Percentiles rank a stretch among this genome's conserved stretches.
Conservation (phyloP, 1,140 invertebrate genomes). For the Brachionus manjavacas region DNA sequence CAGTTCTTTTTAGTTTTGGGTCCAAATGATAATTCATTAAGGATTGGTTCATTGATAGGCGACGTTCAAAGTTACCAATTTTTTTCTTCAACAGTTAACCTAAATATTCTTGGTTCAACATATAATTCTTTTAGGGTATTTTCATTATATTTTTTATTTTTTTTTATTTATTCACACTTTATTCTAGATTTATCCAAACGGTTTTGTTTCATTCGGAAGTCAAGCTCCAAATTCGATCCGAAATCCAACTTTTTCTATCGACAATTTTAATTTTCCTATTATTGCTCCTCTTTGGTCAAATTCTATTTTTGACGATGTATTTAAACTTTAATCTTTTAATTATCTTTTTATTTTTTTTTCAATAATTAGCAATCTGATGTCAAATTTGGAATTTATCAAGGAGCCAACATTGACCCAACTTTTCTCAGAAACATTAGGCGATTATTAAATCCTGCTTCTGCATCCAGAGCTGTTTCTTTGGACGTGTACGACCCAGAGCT, state of each 20-base stretch:
- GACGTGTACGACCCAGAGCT: background rate
- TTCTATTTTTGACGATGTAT: background rate
- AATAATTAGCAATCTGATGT: constrained; percentile 2
- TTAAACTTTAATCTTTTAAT: background rate
- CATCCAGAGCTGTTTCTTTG: background rate
- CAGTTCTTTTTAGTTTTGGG: background rate
- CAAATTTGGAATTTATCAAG: background rate
- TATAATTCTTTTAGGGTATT: background rate
- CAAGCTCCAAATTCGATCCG: background rate
- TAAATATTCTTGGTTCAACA: background rate
- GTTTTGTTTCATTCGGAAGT: constrained; percentile 5
- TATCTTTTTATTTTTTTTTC: background rate
- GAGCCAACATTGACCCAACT: background rate
- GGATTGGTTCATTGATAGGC: background rate
- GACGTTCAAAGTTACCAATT: background rate
- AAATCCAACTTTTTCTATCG: constrained; percentile 3
- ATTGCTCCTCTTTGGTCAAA: constrained; percentile 25
- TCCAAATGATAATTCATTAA: background rate
- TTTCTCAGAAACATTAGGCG: background rate
- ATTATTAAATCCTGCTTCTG: background rate
- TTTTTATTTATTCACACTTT: background rate
- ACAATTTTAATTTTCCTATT: constrained; percentile 18
- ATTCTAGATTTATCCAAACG: constrained; percentile 25
- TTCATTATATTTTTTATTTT: background rate
- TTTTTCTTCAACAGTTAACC: background rate